Percentiles rank a stretch among this genome's conserved stretches.
phyloP scores from a whole-genome alignment of 2,797 vertebrate species.

The Spinibarbus caldwelli region DNA sequence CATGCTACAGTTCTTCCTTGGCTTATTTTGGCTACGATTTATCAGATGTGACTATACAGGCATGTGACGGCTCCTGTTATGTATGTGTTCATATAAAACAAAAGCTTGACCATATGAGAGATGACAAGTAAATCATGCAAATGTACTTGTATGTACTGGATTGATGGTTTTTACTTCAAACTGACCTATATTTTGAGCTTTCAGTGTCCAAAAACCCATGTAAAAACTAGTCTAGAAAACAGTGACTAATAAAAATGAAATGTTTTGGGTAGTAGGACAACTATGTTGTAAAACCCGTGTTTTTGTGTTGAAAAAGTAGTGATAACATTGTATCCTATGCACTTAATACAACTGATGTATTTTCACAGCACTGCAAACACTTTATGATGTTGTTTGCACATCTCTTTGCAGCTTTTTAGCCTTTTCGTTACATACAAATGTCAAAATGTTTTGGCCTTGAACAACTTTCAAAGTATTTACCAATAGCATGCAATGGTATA shows the following conservation, averaged over 20 bases:
- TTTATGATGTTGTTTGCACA: background rate
- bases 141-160: background rate
- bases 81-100: background rate
- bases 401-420: background rate
- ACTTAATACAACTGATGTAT: background rate
- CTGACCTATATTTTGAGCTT: background rate
- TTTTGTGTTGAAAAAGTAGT: background rate
- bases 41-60: background rate
- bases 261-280: background rate
- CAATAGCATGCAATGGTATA: background rate
- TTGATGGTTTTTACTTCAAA: background rate
- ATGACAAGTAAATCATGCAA: conserved; percentile 8
- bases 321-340: background rate
- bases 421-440: background rate
- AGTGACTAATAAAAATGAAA: background rate
- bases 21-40: background rate
- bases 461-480: background rate
- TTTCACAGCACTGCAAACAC: background rate
- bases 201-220: background rate
- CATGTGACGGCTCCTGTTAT: background rate
- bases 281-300: background rate
- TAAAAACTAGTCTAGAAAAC: background rate
- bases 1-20: background rate
- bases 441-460: background rate
- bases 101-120: background rate